Evolutionary conservation across 2,888 invertebrate species (phyloP), one percentile per base, ranked within the genome.

Genomic region (Drosophila longiperda): DNA sequence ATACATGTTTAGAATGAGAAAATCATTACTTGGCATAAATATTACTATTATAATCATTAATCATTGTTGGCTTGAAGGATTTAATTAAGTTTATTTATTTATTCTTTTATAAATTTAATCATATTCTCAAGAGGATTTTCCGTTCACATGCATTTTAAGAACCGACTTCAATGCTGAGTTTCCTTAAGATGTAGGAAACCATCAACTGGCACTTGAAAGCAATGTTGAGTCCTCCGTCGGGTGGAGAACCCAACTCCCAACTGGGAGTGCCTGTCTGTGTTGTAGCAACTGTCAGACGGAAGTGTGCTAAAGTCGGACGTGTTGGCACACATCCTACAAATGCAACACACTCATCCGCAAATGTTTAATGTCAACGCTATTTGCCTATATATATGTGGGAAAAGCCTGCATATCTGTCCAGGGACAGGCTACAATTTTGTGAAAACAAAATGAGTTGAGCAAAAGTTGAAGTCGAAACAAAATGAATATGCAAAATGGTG

Each of bases 261-360:
- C 42, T 38, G 11, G 38, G 11, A 11, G 45, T 70, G 58, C 52
- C 69, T 54, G 33, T 20, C 15, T 57, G 20, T 40, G 29, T 60
- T 63, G 73, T 67, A 52, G 40, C 74, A 67, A 67, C 64, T 78
- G 74, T 78, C 74, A 73, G 63, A 42, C 61, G 40, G 58, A 63
- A 57, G 42, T 55, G 50, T 61, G 66, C 63, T 49, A 49, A 50
- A 48, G 55, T 63, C 58, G 53, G 69, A 73, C 73, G 74, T 73
- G 74, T 49, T 42, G 36, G 50, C 49, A 49, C 36, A 75, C 42
- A 49, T 73, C 33, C 73, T 33, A 20, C 72, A 26, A 40, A 66
- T 5, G 11, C 20, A 61, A 61, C 29, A 34, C 33, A 26, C 9
- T 33, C 34, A 48, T 8, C 17, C 48, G 17, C 40, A 45, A 52